Conservation (phyloP, 1,140 invertebrate species). For the Rhagoletis zephyria region DNA sequence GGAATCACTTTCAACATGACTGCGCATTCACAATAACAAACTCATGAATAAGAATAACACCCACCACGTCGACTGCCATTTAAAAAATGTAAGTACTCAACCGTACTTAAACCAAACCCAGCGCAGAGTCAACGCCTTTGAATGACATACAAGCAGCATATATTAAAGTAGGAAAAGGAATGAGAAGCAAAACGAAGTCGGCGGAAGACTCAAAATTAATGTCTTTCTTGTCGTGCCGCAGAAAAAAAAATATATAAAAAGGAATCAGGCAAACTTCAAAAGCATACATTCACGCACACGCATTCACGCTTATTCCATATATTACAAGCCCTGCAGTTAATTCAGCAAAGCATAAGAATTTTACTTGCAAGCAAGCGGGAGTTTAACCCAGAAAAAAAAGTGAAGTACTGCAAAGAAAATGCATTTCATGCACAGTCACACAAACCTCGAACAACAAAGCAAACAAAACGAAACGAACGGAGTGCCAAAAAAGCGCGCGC, state of each 20-base stretch:
- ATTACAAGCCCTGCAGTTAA: neutral
- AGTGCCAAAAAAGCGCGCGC: neutral
- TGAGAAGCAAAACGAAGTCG: neutral
- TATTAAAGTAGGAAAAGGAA: neutral
- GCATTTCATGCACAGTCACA: neutral
- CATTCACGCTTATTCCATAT: neutral
- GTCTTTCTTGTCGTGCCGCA: neutral
- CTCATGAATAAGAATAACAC: neutral
- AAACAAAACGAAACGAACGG: too few species aligned
- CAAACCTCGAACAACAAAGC: neutral
- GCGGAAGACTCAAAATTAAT: neutral
- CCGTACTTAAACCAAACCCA: neutral
- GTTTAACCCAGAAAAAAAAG: too few species aligned
- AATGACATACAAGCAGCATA: neutral
- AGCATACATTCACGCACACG: neutral
- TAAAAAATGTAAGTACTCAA: constrained; percentile 1
- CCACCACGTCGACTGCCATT: neutral
- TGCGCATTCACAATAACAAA: neutral
- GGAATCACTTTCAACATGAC: neutral
- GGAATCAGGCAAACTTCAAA: neutral
- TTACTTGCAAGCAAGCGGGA: neutral
- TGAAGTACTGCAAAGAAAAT: neutral
- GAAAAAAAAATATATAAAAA: neutral
- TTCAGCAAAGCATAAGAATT: neutral
- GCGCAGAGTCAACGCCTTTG: neutral